Evolutionary conservation across 2,113 vertebrate genomes (phyloP).

Genomic region (Pelvicachromis taeniatus): DNA sequence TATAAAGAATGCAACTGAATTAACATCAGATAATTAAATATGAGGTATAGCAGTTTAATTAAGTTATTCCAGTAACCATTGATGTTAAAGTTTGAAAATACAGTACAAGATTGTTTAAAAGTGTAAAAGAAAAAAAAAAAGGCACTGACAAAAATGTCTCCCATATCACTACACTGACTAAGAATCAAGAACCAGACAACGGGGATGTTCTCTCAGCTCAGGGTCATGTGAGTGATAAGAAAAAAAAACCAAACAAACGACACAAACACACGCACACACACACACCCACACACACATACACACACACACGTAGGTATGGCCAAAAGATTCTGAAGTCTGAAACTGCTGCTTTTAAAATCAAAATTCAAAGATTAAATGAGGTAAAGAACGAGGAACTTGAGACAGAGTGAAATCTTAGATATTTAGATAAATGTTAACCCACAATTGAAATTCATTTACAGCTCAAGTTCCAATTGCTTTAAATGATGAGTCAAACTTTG

Average conservation of each 20-base stretch:
- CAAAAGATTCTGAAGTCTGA: neutral
- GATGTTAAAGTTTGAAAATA: neutral
- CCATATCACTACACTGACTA: neutral
- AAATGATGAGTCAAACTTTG: neutral
- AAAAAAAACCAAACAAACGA: neutral
- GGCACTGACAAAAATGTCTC: neutral
- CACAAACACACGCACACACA: neutral
- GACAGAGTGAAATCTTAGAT: neutral
- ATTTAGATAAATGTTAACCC: neutral
- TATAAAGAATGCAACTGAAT: neutral
- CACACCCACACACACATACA: neutral
- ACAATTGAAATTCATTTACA: neutral
- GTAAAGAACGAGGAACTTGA: neutral
- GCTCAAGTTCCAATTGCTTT: neutral
- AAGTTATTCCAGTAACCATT: neutral
- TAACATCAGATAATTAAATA: neutral
- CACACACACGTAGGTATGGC: neutral
- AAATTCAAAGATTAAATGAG: neutral
- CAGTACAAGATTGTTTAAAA: neutral
- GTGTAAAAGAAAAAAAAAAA: neutral
- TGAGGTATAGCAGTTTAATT: neutral
- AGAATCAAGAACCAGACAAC: neutral
- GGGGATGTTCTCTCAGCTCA: conserved; percentile 17
- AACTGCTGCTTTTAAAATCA: neutral
- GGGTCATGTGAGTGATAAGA: conserved; percentile 9